phyloP scores from a whole-genome alignment of 2,113 vertebrate species.

The Triplophysa rosa region DNA sequence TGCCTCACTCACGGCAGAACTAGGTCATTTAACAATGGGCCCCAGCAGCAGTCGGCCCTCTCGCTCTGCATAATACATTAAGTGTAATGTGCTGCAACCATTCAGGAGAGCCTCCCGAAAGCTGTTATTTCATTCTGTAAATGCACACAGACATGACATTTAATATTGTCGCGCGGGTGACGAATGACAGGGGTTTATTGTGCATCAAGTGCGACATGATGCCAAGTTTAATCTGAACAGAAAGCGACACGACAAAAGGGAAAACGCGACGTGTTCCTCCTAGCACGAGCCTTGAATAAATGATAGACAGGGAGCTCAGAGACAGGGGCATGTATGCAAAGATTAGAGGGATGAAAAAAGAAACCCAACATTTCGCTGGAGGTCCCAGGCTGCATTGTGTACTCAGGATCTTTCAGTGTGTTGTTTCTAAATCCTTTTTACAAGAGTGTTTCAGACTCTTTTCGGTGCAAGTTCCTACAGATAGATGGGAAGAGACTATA shows the following conservation, averaged over 20 bases:
- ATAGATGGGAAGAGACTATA: conserved; percentile 16
- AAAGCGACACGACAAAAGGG: conserved; percentile 83
- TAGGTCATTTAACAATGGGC: conserved; percentile 97
- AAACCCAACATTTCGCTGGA: conserved; percentile 69
- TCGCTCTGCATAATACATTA: conserved; percentile 97
- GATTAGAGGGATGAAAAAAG: conserved; percentile 65
- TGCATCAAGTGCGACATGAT: conserved; percentile 88
- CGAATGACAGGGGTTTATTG: conserved; percentile 92
- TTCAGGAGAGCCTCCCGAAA: conserved; percentile 79
- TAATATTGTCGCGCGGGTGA: conserved; percentile 90
- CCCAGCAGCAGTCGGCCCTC: conserved; percentile 86
- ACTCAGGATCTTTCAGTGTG: conserved; percentile 69
- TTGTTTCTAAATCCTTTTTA: conserved; percentile 73
- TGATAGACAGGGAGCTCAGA: conserved; percentile 78
- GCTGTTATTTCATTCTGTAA: conserved; percentile 94
- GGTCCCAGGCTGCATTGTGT: conserved; percentile 71
- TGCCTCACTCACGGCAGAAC: conserved; percentile 80
- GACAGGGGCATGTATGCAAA: conserved; percentile 57
- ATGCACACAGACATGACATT: conserved; percentile 96
- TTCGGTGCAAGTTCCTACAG: conserved; percentile 31
- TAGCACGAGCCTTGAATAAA: conserved; percentile 83
- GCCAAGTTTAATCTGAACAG: conserved; percentile 87
- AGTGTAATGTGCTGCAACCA: conserved; percentile 90
- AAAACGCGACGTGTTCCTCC: conserved; percentile 78
- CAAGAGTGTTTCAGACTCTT: conserved; percentile 63